Conservation (phyloP, 2,888 invertebrate species). For the Galerucella nymphaeae region DNA sequence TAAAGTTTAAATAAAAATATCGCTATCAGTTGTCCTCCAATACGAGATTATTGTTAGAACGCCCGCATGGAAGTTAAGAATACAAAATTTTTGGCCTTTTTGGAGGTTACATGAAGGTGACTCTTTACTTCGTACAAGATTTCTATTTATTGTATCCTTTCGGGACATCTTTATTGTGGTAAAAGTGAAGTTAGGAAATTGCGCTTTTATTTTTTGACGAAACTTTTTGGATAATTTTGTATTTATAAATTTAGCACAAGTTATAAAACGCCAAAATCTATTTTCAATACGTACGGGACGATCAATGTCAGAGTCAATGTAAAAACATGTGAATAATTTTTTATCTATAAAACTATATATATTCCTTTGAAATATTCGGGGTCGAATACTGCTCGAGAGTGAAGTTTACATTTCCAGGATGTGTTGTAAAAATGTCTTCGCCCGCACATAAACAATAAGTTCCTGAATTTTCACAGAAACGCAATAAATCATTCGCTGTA, state of each 20-base stretch:
- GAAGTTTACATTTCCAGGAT: not conserved
- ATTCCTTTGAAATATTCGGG: not conserved
- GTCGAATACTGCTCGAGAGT: no score
- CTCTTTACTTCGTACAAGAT: not conserved
- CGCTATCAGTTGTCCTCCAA: not conserved
- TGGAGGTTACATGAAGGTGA: slow-evolving; percentile 2
- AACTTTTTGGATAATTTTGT: not conserved
- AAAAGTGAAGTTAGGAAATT: not conserved
- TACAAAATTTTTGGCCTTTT: not conserved
- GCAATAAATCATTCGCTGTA: not conserved
- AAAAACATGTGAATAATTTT: not conserved
- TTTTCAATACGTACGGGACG: not conserved
- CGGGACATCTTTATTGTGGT: not conserved
- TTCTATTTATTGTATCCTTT: not conserved
- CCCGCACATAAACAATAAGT: not conserved
- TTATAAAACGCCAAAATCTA: not conserved
- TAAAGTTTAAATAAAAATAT: not conserved
- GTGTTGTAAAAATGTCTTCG: no score
- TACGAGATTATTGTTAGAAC: not conserved
- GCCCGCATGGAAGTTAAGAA: not conserved
- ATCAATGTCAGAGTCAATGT: slow-evolving; percentile 6
- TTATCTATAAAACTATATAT: not conserved
- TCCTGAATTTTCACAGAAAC: not conserved
- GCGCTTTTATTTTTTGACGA: no score
- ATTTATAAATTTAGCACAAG: not conserved